A percentile compares a stretch with the other conserved stretches of the same genome.
Conservation (phyloP, 2,888 invertebrate species). For the Baronia brevicornis region DNA sequence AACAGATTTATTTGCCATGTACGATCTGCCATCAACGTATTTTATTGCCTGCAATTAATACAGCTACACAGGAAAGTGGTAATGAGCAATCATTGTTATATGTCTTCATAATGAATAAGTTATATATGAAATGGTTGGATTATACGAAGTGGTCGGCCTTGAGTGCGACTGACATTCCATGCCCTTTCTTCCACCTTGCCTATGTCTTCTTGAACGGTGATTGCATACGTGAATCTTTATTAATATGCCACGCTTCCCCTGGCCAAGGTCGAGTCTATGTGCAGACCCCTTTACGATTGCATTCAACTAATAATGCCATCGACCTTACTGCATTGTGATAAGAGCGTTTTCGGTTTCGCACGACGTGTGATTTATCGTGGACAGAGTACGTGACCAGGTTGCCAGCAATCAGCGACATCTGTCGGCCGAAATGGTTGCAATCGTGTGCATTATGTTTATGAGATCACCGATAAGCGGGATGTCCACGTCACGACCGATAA, state of each 20-base stretch:
- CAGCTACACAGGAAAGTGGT: slow-evolving; percentile 28
- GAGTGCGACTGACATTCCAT: slow-evolving; percentile 57
- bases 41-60: slow-evolving; percentile 43
- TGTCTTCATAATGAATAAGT: slow-evolving; percentile 26
- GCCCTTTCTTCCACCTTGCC: slow-evolving; percentile 71
- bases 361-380: slow-evolving; percentile 11
- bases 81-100: slow-evolving; percentile 22
- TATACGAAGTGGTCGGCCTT: slow-evolving; percentile 52
- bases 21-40: slow-evolving; percentile 40
- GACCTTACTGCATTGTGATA: slow-evolving; percentile 11
- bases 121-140: slow-evolving; percentile 32
- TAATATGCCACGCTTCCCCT: slow-evolving; percentile 62
- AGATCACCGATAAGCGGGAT: slow-evolving; percentile 19
- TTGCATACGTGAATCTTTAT: slow-evolving; percentile 66
- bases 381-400: slow-evolving; percentile 43
- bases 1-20: slow-evolving; percentile 49
- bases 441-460: slow-evolving; percentile 24
- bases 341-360: slow-evolving; percentile 13
- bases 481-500: slow-evolving; percentile 20
- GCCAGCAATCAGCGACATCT: slow-evolving; percentile 42
- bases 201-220: slow-evolving; percentile 64
- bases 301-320: slow-evolving; percentile 8
- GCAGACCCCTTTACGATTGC: slow-evolving; percentile 28
- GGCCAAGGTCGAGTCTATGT: slow-evolving; percentile 58
- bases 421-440: slow-evolving; percentile 37